Base-by-base conservation (phyloP, 2,888 invertebrate species). In the Lutraria lutraria region DNA sequence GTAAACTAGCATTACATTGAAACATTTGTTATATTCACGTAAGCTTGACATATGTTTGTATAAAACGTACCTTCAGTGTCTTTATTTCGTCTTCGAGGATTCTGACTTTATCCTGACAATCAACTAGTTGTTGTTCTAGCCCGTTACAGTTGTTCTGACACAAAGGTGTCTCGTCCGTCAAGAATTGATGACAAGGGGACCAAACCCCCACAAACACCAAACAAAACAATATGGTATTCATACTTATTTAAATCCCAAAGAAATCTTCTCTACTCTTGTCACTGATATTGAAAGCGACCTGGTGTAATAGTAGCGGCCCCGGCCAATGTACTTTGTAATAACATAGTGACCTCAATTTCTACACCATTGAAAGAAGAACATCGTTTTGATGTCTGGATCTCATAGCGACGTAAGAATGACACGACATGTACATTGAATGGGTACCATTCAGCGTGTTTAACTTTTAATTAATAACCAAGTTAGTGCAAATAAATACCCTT, bases 71-170 rank as follows among this genome's bases (percentile, higher is more conserved):
- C 63, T 83, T 34, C 10, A 83, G 63, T 13, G 43, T 63, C 25
- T 25, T 21, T 15, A 83, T 83, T 63, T 83, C 83, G 16, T 83
- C 83, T 43, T 43, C 34, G 0, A 83, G 83, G n/a, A 63, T 43
- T 63, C n/a, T 34, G 10, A 63, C 34, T 12, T 34, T 83, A 21
- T 83, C 43, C 10, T 19, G 56, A 63, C 63, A 19, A 21, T 83
- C 63, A 15, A 83, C 83, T 21, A 83, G 34, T 34, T 63, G 63
- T 63, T 83, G 63, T 83, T 83, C 83, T n/a, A 83, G 43, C 19
- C 31, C 34, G 10, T 19, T 34, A 63, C 83, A 83, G 63, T 43
- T 43, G 8, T 25, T 68, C 25, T 63, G n/a, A 63, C 63, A 68
- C 0, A 12, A 6, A 6, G 63, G 25, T 8, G 3, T 21, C n/a